phyloP scores from a whole-genome alignment of 2,113 vertebrate genomes.

The Sialia sialis region DNA sequence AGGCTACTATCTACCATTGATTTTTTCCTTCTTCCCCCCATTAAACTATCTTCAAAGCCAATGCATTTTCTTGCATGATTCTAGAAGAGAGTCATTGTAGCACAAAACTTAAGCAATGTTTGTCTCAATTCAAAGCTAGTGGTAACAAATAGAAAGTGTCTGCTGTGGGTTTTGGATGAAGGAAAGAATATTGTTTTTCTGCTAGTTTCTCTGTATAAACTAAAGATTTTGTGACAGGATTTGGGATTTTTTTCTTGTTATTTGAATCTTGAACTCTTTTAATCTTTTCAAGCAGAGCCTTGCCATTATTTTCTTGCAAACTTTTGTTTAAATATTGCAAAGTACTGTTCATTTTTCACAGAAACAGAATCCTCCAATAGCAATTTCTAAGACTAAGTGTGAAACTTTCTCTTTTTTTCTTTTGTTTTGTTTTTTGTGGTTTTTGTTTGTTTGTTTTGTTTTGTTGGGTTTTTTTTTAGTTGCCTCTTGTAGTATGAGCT shows the following conservation, averaged over 20 bases:
- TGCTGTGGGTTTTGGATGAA: neutral
- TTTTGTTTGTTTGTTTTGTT: neutral
- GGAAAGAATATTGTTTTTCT: neutral
- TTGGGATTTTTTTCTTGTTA: neutral
- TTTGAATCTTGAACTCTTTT: neutral
- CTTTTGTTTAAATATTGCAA: neutral
- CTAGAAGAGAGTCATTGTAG: neutral
- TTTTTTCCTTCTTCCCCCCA: fast-evolving
- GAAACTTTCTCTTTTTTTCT: neutral
- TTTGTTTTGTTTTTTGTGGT: neutral
- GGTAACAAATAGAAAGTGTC: neutral
- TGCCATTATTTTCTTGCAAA: neutral
- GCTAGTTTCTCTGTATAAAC: neutral
- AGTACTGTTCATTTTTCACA: neutral
- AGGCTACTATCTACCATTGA: neutral
- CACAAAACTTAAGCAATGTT: neutral
- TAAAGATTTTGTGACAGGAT: neutral
- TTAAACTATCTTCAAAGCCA: neutral
- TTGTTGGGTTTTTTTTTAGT: neutral
- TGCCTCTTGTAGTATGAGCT: neutral
- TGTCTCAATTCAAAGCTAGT: neutral
- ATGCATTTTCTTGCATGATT: neutral
- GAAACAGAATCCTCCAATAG: neutral
- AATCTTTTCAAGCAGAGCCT: neutral
- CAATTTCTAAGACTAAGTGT: neutral